Conservation (phyloP, 2,797 vertebrate species). For the Halcyon badia region DNA sequence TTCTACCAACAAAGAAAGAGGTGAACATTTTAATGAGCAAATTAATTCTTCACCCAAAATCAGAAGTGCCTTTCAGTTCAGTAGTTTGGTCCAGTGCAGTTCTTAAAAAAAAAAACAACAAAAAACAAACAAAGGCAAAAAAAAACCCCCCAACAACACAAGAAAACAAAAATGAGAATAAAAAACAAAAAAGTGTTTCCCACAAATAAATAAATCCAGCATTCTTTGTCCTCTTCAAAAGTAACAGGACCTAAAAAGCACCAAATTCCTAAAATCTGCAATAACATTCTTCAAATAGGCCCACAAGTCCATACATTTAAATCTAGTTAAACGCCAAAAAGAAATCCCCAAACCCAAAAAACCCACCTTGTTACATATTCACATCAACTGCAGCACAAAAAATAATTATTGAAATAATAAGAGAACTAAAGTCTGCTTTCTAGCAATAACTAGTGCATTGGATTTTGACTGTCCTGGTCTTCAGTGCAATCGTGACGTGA, state of each 20-base stretch:
- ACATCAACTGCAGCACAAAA: slow-evolving; percentile 57
- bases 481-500: slow-evolving; percentile 68
- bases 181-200: not conserved
- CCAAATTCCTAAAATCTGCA: slow-evolving; percentile 74
- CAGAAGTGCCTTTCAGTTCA: slow-evolving; percentile 58
- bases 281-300: slow-evolving; percentile 39
- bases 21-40: not conserved
- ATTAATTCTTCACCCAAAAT: slow-evolving; percentile 24
- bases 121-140: not conserved
- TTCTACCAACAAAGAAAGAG: slow-evolving; percentile 8
- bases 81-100: slow-evolving; percentile 77
- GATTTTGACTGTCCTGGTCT: slow-evolving; percentile 32
- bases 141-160: not conserved
- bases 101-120: not conserved
- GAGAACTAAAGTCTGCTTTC: not conserved
- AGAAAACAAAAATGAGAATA: not conserved
- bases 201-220: slow-evolving; percentile 63
- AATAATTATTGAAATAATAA: slow-evolving; percentile 20
- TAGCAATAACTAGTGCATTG: slow-evolving; percentile 48
- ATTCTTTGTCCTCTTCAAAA: slow-evolving; percentile 54
- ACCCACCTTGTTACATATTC: slow-evolving; percentile 52
- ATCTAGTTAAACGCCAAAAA: slow-evolving; percentile 35
- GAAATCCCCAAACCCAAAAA: not conserved
- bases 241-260: slow-evolving; percentile 71
- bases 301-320: slow-evolving; percentile 37